Evolutionary conservation across 2,888 invertebrate species (phyloP), one percentile per base, ranked within the genome.

Genomic region (Stenotaenia linearis): DNA sequence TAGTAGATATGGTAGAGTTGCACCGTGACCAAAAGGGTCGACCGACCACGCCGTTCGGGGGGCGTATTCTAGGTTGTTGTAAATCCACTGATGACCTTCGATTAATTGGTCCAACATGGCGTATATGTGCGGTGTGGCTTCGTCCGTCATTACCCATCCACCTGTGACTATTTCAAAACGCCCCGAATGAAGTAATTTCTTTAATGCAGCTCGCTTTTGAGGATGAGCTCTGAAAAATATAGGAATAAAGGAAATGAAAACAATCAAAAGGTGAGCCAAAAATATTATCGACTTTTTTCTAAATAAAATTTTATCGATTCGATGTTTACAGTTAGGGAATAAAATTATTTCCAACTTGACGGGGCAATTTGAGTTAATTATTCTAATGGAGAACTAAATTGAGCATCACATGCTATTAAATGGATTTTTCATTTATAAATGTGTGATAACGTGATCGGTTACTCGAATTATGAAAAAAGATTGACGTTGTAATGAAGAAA

Each of bases 111-210:
- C 95, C 81, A 97, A 87, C 90, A 96, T 92, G 32, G 95, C 92
- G 85, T 93, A 96, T 75, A 96, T 89, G 85, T 96, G 95, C 0
- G 93, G 92, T 83, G 93, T 94, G 1, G 96, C 96, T 87, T 97
- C 97, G 84, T 97, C 97, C 0, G 96, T 95, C 96, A 97, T 97
- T 75, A 97, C 96, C 96, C 96, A 97, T 28, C 96, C 96, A 0
- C 96, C 97, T 0, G 95, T 93, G 18, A 94, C 93, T 83, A 97
- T 93, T 87, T 97, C 97, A 81, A 97, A 88, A 12, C 95, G 90
- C 6, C 96, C 96, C 79, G 93, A 92, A 81, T 92, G 90, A 75
- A 96, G 90, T 81, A 97, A 88, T 82, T 91, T 90, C 85, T 91
- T 92, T 12, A 96, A 88, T 76, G 83, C 82, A 77, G 81, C 83